A percentile compares a stretch with the other conserved stretches of the same genome.
Evolutionary conservation across 2,888 invertebrate genomes (phyloP).

Genomic region (Thecocarcelia acutangulata): DNA sequence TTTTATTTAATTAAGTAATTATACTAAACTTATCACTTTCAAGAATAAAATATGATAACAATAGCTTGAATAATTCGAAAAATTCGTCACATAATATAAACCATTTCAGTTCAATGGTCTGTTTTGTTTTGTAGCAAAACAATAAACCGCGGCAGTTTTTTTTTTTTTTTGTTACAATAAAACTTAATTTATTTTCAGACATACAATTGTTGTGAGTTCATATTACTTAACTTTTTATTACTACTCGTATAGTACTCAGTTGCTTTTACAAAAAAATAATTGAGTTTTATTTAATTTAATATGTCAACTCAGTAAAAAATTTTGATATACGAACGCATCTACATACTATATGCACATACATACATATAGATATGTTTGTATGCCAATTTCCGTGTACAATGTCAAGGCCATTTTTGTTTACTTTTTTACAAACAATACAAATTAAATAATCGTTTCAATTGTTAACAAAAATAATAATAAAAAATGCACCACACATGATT

Average conservation of each 20-base stretch:
- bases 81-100: constrained; percentile 7
- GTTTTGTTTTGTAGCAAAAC: neutral
- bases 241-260: neutral
- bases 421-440: constrained; percentile 43
- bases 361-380: neutral
- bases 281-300: constrained; percentile 53
- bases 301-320: constrained; percentile 13
- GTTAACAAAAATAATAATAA: neutral
- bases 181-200: neutral
- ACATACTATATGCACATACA: neutral
- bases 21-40: neutral
- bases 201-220: neutral
- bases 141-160: neutral
- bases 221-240: neutral
- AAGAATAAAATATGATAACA: neutral
- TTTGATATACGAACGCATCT: neutral
- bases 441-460: neutral
- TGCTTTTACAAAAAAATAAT: constrained; percentile 16
- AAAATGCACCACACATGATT: constrained; percentile 8
- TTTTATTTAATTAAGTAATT: neutral
- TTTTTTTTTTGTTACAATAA: constrained; percentile 9
- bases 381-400: constrained; percentile 61
- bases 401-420: constrained; percentile 66
- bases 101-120: constrained; percentile 20
- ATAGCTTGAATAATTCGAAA: neutral